Percentiles rank a stretch among this genome's conserved stretches.
Evolutionary conservation across 2,888 invertebrate genomes (phyloP).

Genomic region (Steinernema carpocapsae): DNA sequence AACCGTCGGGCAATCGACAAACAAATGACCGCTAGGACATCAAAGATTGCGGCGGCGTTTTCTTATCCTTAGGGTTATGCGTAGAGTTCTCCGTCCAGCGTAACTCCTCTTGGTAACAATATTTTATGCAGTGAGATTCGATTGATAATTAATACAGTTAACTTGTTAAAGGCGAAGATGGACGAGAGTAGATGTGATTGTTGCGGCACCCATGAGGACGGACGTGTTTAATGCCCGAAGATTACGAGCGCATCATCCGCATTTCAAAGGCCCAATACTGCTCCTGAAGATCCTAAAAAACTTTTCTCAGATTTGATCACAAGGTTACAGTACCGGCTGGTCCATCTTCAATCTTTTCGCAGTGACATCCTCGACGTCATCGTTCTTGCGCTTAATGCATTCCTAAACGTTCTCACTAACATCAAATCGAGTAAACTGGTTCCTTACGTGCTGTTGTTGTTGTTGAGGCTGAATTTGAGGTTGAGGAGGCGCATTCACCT

Average conservation of each 20-base stretch:
- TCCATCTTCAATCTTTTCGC: conserved; percentile 19
- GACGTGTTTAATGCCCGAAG: too few species aligned
- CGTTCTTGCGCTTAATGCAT: conserved; percentile 11
- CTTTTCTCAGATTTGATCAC: not conserved
- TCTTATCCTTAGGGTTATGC: too few species aligned
- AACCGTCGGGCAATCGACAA: not conserved
- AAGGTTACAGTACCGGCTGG: not conserved
- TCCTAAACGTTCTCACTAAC: conserved; percentile 19
- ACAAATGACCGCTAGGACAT: not conserved
- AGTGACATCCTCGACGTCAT: not conserved
- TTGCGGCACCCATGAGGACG: too few species aligned
- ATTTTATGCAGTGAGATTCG: too few species aligned
- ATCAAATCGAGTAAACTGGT: not conserved
- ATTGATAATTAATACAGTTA: too few species aligned
- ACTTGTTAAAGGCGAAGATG: too few species aligned
- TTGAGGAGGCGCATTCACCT: not conserved
- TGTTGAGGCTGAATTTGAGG: not conserved
- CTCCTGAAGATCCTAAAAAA: conserved; percentile 4
- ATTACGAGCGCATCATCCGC: conserved; percentile 1
- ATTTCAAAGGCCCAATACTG: conserved; percentile 9
- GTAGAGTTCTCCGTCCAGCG: too few species aligned
- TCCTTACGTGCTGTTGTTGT: not conserved
- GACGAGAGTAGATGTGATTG: too few species aligned
- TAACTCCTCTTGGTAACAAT: too few species aligned
- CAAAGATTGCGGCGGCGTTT: not conserved